phyloP scores from a whole-genome alignment of 2,113 vertebrate genomes.

The Trogon surrucura region DNA sequence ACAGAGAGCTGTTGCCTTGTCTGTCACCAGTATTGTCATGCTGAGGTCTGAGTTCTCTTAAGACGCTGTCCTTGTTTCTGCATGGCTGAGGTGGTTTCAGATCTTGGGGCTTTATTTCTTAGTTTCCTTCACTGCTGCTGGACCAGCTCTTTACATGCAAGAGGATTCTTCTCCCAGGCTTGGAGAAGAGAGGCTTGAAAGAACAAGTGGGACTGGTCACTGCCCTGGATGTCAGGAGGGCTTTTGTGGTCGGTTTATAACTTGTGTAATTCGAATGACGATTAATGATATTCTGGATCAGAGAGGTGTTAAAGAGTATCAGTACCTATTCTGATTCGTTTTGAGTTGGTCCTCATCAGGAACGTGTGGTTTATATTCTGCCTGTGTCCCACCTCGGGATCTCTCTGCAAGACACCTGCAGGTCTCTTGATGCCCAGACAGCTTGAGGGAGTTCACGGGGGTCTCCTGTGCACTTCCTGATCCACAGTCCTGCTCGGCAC shows the following conservation, averaged over 20 bases:
- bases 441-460: background rate
- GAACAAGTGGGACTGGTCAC: background rate
- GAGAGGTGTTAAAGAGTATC: background rate
- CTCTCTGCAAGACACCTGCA: background rate
- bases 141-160: background rate
- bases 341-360: background rate
- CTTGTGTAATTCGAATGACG: background rate
- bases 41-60: background rate
- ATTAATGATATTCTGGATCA: background rate
- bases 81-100: background rate
- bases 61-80: background rate
- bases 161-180: background rate
- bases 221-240: background rate
- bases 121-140: background rate
- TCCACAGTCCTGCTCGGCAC: rapidly evolving
- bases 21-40: rapidly evolving
- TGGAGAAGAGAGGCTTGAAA: background rate
- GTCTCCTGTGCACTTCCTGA: background rate
- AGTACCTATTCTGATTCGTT: background rate
- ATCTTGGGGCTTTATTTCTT: background rate
- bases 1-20: background rate
- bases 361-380: background rate
- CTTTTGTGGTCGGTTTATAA: background rate
- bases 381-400: background rate
- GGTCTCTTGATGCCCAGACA: background rate